phyloP scores from a whole-genome alignment of 2,888 invertebrate species.

The Tachystola acroxantha region DNA sequence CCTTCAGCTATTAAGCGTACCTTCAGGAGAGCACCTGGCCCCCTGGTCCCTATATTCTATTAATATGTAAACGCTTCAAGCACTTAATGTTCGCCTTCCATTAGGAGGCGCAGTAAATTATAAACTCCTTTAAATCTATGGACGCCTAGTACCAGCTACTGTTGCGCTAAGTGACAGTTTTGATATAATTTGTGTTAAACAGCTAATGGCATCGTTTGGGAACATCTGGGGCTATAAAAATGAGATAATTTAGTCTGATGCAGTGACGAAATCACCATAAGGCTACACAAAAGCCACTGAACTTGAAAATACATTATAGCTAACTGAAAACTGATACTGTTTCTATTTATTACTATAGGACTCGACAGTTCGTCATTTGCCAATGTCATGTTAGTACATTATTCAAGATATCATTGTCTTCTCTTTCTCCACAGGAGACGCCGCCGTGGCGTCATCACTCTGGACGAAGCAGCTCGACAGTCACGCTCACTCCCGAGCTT shows the following conservation, averaged over 20 bases:
- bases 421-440: too few relatives aligned
- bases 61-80: constrained; percentile 67
- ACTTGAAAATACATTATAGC: constrained; percentile 35
- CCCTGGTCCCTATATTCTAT: constrained; percentile 51
- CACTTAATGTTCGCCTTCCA: constrained; percentile 70
- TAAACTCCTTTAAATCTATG: constrained; percentile 53
- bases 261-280: background rate
- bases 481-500: too few relatives aligned
- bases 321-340: too few relatives aligned
- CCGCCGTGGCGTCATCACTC: too few relatives aligned
- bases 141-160: constrained; percentile 36
- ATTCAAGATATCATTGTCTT: too few relatives aligned
- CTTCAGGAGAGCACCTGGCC: constrained; percentile 57
- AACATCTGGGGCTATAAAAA: constrained; percentile 7
- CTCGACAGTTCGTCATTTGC: too few relatives aligned
- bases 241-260: constrained; percentile 4
- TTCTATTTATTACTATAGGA: too few relatives aligned
- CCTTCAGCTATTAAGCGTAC: constrained; percentile 56
- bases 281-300: background rate
- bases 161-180: constrained; percentile 23
- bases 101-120: constrained; percentile 69
- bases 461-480: too few relatives aligned
- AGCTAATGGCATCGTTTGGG: constrained; percentile 10
- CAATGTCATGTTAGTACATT: too few relatives aligned
- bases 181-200: constrained; percentile 24